phyloP scores from a whole-genome alignment of 2,113 vertebrate genomes.

The Meriones unguiculatus region DNA sequence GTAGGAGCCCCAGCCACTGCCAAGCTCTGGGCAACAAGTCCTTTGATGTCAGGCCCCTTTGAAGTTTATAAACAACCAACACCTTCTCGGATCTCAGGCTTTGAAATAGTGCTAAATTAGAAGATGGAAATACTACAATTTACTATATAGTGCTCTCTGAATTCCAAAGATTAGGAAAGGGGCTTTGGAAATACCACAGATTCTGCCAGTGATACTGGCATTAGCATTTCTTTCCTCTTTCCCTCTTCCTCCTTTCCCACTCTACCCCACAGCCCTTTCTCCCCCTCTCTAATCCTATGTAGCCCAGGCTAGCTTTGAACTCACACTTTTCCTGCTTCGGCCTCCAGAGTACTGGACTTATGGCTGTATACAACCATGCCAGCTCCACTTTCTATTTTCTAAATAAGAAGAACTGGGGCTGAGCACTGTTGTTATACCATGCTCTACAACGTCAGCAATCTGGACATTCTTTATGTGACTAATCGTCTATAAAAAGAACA shows the following conservation, averaged over 20 bases:
- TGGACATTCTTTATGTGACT: not conserved
- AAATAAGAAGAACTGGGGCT: constrained; percentile 36
- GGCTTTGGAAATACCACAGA: not conserved
- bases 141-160: not conserved
- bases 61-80: not conserved
- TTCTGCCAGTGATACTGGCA: not conserved
- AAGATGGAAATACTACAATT: not conserved
- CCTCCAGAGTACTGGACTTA: not conserved
- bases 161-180: not conserved
- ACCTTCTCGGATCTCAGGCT: not conserved
- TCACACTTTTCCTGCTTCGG: not conserved
- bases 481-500: not conserved
- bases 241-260: not conserved
- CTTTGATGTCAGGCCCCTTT: not conserved
- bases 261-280: too few relatives aligned
- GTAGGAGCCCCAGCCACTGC: not conserved
- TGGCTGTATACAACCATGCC: not conserved
- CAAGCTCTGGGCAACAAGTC: not conserved
- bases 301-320: not conserved
- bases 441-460: not conserved
- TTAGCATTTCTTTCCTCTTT: not conserved
- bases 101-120: not conserved
- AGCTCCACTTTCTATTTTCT: constrained; percentile 5
- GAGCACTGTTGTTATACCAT: not conserved
- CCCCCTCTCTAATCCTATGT: not conserved